Conservation (phyloP, 2,797 vertebrate species). For the Sebastes kiyomatsui region DNA sequence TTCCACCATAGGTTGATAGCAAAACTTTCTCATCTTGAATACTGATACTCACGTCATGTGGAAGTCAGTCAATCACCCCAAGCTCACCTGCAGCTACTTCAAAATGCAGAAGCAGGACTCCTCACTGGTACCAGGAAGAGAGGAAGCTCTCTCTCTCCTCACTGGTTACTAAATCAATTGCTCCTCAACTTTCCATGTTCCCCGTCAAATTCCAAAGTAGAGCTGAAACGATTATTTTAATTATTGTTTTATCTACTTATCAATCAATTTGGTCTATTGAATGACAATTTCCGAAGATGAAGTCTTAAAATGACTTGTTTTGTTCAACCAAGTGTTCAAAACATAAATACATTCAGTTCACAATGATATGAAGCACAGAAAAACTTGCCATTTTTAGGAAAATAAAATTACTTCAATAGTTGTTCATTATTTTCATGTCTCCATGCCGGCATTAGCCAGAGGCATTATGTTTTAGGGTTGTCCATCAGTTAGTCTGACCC, state of each 20-base stretch:
- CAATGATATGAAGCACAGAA: background rate
- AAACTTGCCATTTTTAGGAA: background rate
- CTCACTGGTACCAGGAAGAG: background rate
- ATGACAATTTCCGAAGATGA: background rate
- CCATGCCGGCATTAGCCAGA: too few relatives aligned
- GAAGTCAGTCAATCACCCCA: background rate
- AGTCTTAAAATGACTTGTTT: background rate
- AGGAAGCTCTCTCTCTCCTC: background rate
- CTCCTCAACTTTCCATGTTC: background rate
- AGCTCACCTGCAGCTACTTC: background rate
- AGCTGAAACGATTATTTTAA: background rate
- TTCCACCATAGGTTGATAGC: background rate
- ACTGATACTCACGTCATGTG: background rate
- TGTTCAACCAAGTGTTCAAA: background rate
- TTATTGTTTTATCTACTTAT: background rate
- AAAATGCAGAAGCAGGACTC: background rate
- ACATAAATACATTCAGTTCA: background rate
- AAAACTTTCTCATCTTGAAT: background rate
- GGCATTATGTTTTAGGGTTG: too few relatives aligned
- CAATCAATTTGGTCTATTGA: background rate
- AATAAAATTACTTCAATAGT: background rate
- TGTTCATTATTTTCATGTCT: background rate
- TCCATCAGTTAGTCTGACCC: background rate
- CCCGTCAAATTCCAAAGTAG: background rate
- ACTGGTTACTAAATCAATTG: background rate